A percentile compares a stretch with the other conserved stretches of the same genome.
Conservation (phyloP, 64 coral and sea anemone genomes). For the Catalaphyllia jardinei region DNA sequence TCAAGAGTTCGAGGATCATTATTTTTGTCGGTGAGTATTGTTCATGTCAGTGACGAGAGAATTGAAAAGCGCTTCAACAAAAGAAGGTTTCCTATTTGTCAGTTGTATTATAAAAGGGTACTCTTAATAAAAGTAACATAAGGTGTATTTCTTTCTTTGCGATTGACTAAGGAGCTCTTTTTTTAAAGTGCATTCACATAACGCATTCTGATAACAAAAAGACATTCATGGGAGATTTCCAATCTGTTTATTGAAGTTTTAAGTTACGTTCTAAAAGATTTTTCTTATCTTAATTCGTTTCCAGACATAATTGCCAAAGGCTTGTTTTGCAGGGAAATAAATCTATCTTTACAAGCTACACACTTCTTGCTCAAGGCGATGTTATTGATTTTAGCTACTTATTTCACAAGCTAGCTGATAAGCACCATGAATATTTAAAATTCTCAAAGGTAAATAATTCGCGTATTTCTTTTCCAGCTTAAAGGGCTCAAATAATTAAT, state of each 20-base stretch:
- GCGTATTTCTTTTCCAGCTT: background rate
- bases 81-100: too few species aligned
- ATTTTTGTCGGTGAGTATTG: too few species aligned
- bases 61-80: too few species aligned
- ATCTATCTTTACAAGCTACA: background rate
- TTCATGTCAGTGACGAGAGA: too few species aligned
- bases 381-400: background rate
- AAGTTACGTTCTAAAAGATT: background rate
- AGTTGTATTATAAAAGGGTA: too few species aligned
- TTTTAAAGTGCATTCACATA: too few species aligned
- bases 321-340: background rate
- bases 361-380: background rate
- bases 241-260: background rate
- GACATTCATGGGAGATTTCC: background rate
- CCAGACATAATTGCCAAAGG: background rate
- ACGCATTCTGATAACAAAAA: too few species aligned
- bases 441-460: background rate
- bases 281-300: background rate
- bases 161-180: too few species aligned
- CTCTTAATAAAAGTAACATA: too few species aligned
- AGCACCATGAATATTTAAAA: constrained; percentile 2
- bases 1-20: too few species aligned
- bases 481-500: background rate
- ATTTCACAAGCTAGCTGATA: constrained; percentile 12
- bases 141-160: too few species aligned